Evolutionary conservation across 2,797 vertebrate species (phyloP), one percentile per base, ranked within the genome.

Genomic region (Syncerus caffer): DNA sequence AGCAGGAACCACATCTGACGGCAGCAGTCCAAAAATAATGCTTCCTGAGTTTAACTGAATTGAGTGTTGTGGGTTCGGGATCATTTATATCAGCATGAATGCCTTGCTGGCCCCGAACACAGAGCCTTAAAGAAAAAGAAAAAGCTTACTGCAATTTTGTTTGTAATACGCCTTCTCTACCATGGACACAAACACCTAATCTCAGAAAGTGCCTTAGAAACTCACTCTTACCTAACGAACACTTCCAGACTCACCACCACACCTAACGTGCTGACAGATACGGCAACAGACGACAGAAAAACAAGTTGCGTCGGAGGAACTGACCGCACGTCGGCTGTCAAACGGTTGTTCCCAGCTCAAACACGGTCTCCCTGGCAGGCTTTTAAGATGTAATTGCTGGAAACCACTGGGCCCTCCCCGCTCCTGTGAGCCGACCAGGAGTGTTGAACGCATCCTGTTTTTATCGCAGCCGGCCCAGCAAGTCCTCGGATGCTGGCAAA

Each of bases 11-110:
- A 3, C 23, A 23, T 8, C 47, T 12, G 42, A 47, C 4, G 5
- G 4, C 0, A 10, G 10, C 2, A 17, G 21, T 42, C 71, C 31
- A 8, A 45, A 60, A 17, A 3, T 0, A 14, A 79, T 0, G 29
- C 21, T 23, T 2, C 12, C 2, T 38, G 42, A 11, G 4, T 6
- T 5, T 25, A 31, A 4, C 3, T 2, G 27, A 67, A 47, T 3
- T 7, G 45, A 42, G 25, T n/a, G 6, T 0, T 29, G 53, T 12
- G 42, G 29, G 16, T n/a, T 3, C 3, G 10, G 11, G 74, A 16
- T 21, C 3, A 1, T 1, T 29, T 25, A 7, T 3, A 10, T 4
- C 34, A 23, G 55, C 42, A 10, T 0, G 4, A 23, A n/a, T 0
- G 58, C 64, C 88, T 2, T 9, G 50, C 78, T 27, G 71, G 45